Base-by-base conservation (phyloP, 2,888 invertebrate species). In the Toxonevra muliebris region DNA sequence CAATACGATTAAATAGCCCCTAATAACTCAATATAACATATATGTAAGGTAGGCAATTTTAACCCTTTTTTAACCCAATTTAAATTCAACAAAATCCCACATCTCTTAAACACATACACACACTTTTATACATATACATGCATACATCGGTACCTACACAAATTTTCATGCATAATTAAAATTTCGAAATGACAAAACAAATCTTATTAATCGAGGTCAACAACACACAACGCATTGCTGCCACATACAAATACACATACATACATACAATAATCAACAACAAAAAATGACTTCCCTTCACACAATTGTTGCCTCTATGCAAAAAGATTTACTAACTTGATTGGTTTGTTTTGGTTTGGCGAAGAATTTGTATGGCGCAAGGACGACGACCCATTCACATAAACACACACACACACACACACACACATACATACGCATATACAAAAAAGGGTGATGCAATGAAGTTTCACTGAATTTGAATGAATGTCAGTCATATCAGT, bases 161-260 rank as follows among this genome's bases (percentile, higher is more conserved):
- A 77, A 79, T 78, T 78, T 76, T 75, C 79, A 80, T 80, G 80
- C 79, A 79, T 80, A 79, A 79, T 79, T 79, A 79, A 80, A 79
- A 77, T 76, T 69, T 71, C 77, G 30, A 72, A 79, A 79, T 76
- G 77, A 78, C 79, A 78, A 76, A 79, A 78, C 78, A 77, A 77
- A 79, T 76, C 76, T 74, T 74, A 76, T 75, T 73, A 76, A 76
- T 73, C 77, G 77, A 74, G 78, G 79, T 77, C 78, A 76, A 71
- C 71, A 40, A 11, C n/a, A 30, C 30, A 30, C 30, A 30, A 30
- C 30, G n/a, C n/a, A 30, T 30, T 30, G 7, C 2, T 7, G 30
- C 7, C 30, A 30, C 30, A 30, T 30, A 30, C 50, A 7, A 48
- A n/a, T n/a, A 48, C 13, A 7, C 2, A 48, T 3, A n/a, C 50